Percentiles rank a stretch among this genome's conserved stretches.
These are phyloP conservation scores for Aleiodes leptofemur DNA, from an alignment of 2,888 invertebrate genomes.

Conservation along the genomic window DNA sequence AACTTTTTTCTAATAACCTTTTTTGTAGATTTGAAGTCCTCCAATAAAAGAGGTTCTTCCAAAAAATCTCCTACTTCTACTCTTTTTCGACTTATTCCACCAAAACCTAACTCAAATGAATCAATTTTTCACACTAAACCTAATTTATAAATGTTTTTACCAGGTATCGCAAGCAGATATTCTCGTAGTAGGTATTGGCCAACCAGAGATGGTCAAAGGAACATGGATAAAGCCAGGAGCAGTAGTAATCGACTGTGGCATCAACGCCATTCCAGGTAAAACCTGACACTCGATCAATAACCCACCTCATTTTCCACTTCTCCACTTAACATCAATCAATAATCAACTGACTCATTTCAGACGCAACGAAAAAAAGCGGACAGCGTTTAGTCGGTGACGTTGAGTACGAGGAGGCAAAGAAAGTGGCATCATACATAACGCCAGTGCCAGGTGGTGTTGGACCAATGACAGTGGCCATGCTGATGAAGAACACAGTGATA, in stretches of 20 bases:
- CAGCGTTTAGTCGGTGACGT: conserved; percentile 97
- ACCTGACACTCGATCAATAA: not conserved
- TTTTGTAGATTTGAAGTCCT: no score
- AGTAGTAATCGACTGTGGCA: conserved; percentile 99
- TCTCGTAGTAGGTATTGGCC: conserved; percentile 96
- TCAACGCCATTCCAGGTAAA: conserved; percentile 91
- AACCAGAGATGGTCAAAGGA: conserved; percentile 91
- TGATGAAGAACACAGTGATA: conserved; percentile 95
- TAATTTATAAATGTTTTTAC: not conserved
- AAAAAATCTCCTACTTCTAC: no score
- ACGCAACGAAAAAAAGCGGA: conserved; percentile 86
- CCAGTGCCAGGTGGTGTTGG: conserved; percentile 98
- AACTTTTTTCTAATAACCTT: no score
- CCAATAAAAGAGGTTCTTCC: no score
- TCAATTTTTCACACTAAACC: conserved; percentile 1
- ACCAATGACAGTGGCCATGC: conserved; percentile 99
- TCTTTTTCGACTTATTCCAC: not conserved
- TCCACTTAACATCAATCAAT: conserved; percentile 25
- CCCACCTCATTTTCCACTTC: conserved; percentile 15
- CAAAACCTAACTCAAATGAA: no score
- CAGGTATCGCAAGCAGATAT: conserved; percentile 91
- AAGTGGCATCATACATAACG: conserved; percentile 91
- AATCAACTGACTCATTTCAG: conserved; percentile 74
- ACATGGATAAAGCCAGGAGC: conserved; percentile 99
- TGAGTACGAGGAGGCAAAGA: conserved; percentile 86